A percentile compares a stretch with the other conserved stretches of the same genome.
Evolutionary conservation across 2,113 vertebrate species (phyloP).

Genomic region (Verasper variegatus): DNA sequence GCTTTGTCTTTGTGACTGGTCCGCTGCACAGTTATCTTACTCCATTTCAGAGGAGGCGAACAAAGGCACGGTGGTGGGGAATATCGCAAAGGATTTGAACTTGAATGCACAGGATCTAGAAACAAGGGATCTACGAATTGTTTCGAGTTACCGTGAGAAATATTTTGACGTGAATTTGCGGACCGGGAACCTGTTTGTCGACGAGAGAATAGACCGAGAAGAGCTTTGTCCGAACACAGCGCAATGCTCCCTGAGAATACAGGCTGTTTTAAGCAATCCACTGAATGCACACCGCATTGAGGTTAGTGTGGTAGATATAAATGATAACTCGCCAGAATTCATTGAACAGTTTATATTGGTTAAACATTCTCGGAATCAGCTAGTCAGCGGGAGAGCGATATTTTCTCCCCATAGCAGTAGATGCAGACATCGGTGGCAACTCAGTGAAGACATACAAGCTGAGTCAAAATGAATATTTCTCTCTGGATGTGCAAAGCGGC

Average conservation of each 20-base stretch:
- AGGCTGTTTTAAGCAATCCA: constrained; percentile 69
- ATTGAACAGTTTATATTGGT: neutral
- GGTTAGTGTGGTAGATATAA: constrained; percentile 73
- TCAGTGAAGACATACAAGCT: constrained; percentile 78
- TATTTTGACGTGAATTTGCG: constrained; percentile 70
- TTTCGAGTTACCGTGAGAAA: constrained; percentile 64
- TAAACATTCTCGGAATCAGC: constrained; percentile 59
- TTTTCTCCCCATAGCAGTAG: constrained; percentile 30
- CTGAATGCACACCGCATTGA: constrained; percentile 68
- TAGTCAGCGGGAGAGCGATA: neutral
- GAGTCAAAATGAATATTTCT: constrained; percentile 76
- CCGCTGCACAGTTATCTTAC: constrained; percentile 63
- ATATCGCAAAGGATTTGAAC: constrained; percentile 78
- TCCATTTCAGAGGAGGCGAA: constrained; percentile 73
- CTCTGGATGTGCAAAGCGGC: constrained; percentile 71
- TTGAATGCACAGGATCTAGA: constrained; percentile 64
- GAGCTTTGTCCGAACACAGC: constrained; percentile 60
- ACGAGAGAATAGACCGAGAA: constrained; percentile 77
- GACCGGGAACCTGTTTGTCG: constrained; percentile 69
- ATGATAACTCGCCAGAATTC: constrained; percentile 76
- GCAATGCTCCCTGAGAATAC: constrained; percentile 69
- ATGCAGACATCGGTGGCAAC: constrained; percentile 74
- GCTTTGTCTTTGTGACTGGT: constrained; percentile 45
- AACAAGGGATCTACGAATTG: constrained; percentile 50
- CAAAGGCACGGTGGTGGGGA: constrained; percentile 72